Evolutionary conservation across 2,888 invertebrate species (phyloP).

Genomic region (Anticlea derivata): DNA sequence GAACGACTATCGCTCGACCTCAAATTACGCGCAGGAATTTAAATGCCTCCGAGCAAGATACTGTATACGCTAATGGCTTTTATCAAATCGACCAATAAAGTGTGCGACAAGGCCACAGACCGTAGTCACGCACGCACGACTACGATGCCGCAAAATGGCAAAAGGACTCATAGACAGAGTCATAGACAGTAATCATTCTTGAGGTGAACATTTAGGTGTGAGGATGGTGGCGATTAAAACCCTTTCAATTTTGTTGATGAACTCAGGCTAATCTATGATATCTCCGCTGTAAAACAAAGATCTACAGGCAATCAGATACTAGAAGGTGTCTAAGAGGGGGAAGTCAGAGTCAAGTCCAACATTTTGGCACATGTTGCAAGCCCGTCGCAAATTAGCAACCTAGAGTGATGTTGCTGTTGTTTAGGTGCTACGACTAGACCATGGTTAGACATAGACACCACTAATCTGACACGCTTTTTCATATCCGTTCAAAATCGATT

Average conservation of each 20-base stretch:
- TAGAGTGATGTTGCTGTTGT: not conserved
- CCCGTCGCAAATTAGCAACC: too few species aligned
- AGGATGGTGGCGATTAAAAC: too few species aligned
- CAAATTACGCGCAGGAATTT: conserved; percentile 11
- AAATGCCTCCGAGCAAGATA: conserved; percentile 9
- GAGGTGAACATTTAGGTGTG: not conserved
- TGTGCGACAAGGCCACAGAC: conserved; percentile 28
- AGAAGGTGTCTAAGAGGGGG: too few species aligned
- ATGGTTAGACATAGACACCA: conserved; percentile 8
- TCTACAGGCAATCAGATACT: too few species aligned
- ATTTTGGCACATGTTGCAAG: too few species aligned
- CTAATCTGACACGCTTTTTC: conserved; percentile 26
- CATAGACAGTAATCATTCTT: conserved; percentile 7
- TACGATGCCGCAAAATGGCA: conserved; percentile 16
- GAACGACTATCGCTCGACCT: conserved; percentile 12
- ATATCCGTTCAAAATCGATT: conserved; percentile 21
- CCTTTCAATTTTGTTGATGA: too few species aligned
- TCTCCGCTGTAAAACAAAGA: too few species aligned
- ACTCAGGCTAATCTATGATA: too few species aligned
- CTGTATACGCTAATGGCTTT: conserved; percentile 15
- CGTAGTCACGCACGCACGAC: conserved; percentile 33
- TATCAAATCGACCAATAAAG: conserved; percentile 21
- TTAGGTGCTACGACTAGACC: too few species aligned
- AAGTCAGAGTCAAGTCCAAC: too few species aligned
- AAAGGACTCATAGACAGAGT: conserved; percentile 5